Percentiles rank a stretch among this genome's conserved stretches.
Conservation (phyloP, 2,797 vertebrate genomes). For the Valencia hispanica region DNA sequence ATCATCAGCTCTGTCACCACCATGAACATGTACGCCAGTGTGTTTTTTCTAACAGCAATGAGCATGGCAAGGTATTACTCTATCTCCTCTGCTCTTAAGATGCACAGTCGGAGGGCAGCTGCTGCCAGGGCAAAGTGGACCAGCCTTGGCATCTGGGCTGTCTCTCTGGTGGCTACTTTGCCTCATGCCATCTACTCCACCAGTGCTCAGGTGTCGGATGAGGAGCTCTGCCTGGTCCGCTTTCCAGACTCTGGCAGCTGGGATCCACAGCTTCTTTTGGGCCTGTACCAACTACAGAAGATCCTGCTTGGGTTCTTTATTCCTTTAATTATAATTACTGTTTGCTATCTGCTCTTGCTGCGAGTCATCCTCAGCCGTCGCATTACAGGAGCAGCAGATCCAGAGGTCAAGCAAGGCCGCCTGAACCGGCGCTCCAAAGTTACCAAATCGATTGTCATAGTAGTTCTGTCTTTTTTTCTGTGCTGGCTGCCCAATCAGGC, state of each 20-base stretch:
- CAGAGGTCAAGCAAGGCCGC: conserved; percentile 66
- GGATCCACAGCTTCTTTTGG: conserved; percentile 83
- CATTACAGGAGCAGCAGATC: conserved; percentile 57
- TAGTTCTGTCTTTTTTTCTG: conserved; percentile 85
- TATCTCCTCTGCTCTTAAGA: conserved; percentile 80
- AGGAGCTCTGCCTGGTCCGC: conserved; percentile 81
- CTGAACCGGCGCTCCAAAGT: conserved; percentile 81
- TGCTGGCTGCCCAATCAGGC: conserved; percentile 88
- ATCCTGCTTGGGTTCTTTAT: conserved; percentile 82
- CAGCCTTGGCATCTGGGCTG: conserved; percentile 79
- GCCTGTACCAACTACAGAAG: conserved; percentile 82
- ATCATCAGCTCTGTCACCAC: conserved; percentile 82
- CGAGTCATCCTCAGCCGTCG: conserved; percentile 79
- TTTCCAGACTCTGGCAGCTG: conserved; percentile 81
- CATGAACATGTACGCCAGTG: conserved; percentile 86
- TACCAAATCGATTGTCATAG: conserved; percentile 82
- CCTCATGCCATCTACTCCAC: conserved; percentile 85
- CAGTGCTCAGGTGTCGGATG: conserved; percentile 75
- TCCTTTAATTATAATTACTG: conserved; percentile 76
- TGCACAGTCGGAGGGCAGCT: conserved; percentile 75
- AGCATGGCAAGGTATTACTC: conserved; percentile 82
- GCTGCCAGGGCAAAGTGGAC: conserved; percentile 77
- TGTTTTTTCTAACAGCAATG: conserved; percentile 83
- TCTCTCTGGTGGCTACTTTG: conserved; percentile 77
- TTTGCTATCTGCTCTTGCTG: conserved; percentile 81